Conservation (phyloP, 1,140 invertebrate species). For the Heterodera schachtii region DNA sequence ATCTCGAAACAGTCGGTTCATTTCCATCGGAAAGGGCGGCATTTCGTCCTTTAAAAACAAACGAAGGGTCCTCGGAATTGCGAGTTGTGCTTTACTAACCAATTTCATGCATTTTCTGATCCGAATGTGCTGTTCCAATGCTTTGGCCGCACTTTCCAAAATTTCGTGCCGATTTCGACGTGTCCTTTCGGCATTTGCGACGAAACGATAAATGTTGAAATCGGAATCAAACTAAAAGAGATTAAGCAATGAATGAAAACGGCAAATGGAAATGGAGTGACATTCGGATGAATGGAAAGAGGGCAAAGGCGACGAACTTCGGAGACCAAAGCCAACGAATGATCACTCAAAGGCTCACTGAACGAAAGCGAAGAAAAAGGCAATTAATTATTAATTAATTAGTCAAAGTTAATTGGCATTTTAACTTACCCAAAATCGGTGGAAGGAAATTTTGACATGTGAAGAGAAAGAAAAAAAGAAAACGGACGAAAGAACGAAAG, state of each 20-base stretch:
- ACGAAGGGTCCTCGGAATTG: too few species aligned
- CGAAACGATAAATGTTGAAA: conserved; percentile 65
- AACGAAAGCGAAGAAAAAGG: conserved; percentile 43
- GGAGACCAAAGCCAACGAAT: conserved; percentile 62
- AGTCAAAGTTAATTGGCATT: not conserved
- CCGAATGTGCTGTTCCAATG: conserved; percentile 59
- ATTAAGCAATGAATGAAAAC: not conserved
- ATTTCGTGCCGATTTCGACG: conserved; percentile 55
- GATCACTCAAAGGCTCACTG: conserved; percentile 54
- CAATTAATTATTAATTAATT: not conserved
- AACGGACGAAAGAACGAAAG: not conserved
- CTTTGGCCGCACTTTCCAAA: conserved; percentile 56
- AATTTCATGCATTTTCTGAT: conserved; percentile 59
- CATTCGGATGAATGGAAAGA: conserved; percentile 59
- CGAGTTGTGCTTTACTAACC: conserved; percentile 22
- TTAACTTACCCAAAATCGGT: conserved; percentile 6
- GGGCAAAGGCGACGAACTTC: conserved; percentile 58
- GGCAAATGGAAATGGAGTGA: conserved; percentile 24
- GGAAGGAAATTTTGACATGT: conserved; percentile 1
- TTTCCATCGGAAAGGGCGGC: conserved; percentile 57
- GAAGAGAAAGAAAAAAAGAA: not conserved
- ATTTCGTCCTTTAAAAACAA: conserved; percentile 48
- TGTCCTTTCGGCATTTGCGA: conserved; percentile 55
- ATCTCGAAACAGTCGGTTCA: conserved; percentile 62
- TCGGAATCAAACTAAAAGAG: conserved; percentile 59